phyloP scores from a whole-genome alignment of 2,888 invertebrate species.

The Thymelicus sylvestris region DNA sequence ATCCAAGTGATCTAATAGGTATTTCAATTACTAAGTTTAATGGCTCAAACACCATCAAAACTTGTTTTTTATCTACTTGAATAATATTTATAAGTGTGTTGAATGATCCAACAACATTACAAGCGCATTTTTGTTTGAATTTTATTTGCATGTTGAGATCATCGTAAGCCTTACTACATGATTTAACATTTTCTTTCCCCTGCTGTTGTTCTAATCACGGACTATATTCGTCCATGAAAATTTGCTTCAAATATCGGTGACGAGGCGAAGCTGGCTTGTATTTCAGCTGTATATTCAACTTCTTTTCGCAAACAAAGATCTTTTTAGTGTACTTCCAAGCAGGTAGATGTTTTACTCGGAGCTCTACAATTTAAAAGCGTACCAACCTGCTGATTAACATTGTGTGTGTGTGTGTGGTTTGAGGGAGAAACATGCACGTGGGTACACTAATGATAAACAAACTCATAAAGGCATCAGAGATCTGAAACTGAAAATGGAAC shows the following conservation, averaged over 20 bases:
- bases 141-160: conserved; percentile 12
- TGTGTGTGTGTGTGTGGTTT: too few relatives aligned
- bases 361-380: too few relatives aligned
- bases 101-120: background rate
- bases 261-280: background rate
- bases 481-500: conserved; percentile 13
- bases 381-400: too few relatives aligned
- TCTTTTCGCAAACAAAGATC: conserved; percentile 5
- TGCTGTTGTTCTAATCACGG: background rate
- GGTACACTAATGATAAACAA: too few relatives aligned
- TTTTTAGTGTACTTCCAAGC: background rate
- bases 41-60: background rate
- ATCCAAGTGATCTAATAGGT: background rate
- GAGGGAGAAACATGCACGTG: too few relatives aligned
- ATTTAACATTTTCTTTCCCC: background rate
- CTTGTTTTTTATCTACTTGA: conserved; percentile 6
- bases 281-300: background rate
- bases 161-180: background rate
- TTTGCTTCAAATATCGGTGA: background rate
- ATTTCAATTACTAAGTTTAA: background rate
- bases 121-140: background rate
- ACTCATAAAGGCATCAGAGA: background rate
- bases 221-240: conserved; percentile 10
- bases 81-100: background rate
- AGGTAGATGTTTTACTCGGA: too few relatives aligned